Percentiles rank a stretch among this genome's conserved stretches.
Evolutionary conservation across 2,113 vertebrate species (phyloP).

Genomic region (Circaetus cinerascens): DNA sequence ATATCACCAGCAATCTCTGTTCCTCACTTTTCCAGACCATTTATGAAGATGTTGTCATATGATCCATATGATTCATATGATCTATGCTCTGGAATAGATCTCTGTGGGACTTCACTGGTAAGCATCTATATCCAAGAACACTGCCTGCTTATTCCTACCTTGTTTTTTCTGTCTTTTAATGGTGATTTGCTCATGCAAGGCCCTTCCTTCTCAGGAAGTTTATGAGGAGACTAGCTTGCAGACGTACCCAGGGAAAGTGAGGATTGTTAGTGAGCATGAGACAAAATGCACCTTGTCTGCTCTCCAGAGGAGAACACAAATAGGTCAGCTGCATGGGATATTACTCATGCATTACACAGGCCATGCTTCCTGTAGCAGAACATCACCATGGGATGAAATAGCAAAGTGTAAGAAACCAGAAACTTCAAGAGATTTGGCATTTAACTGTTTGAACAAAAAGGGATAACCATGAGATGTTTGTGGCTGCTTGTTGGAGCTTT

Average conservation of each 20-base stretch:
- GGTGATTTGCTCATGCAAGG: not conserved
- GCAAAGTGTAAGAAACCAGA: not conserved
- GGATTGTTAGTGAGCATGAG: not conserved
- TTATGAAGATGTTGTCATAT: not conserved
- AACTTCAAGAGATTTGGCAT: not conserved
- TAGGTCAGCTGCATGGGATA: not conserved
- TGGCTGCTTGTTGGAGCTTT: not conserved
- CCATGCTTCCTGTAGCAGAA: not conserved
- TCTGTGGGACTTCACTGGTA: not conserved
- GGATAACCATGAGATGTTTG: not conserved
- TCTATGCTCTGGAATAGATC: not conserved
- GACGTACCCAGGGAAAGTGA: not conserved
- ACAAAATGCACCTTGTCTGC: not conserved
- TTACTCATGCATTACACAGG: not conserved
- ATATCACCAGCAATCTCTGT: not conserved
- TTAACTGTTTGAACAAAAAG: not conserved
- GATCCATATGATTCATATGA: not conserved
- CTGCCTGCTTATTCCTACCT: not conserved
- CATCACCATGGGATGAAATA: not conserved
- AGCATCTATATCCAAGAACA: not conserved
- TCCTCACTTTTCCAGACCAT: not conserved
- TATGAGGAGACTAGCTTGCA: not conserved
- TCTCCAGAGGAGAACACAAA: not conserved
- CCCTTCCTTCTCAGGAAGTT: not conserved
- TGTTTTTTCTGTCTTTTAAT: not conserved